A percentile compares a stretch with the other conserved stretches of the same genome.
phyloP scores from a whole-genome alignment of 1,140 invertebrate species.

The Hypsibius dujardini region DNA sequence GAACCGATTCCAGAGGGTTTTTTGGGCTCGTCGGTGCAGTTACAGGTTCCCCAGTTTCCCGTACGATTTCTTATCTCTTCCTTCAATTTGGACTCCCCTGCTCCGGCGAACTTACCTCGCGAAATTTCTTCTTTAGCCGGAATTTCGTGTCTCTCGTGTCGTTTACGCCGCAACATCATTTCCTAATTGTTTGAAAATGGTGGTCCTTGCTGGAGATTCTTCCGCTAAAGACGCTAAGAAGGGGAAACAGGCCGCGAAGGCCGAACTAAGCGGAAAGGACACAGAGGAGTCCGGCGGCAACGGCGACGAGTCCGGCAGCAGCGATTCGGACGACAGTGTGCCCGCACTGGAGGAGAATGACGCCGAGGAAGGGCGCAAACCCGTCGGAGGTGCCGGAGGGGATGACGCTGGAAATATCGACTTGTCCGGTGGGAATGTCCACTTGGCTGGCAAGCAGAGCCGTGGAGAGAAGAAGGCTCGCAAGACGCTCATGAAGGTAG shows the following conservation, averaged over 20 bases:
- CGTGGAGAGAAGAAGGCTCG: slow-evolving; percentile 96
- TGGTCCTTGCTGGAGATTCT: neutral
- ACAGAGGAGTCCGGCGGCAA: neutral
- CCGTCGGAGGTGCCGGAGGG: neutral
- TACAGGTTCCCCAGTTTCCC: too few relatives aligned
- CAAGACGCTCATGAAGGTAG: slow-evolving; percentile 88
- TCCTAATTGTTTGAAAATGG: too few relatives aligned
- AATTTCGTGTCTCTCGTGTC: too few relatives aligned
- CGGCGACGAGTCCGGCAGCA: neutral
- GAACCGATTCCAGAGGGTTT: too few relatives aligned
- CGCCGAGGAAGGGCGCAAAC: neutral
- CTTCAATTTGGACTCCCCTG: too few relatives aligned
- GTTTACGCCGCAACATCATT: too few relatives aligned
- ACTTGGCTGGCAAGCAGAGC: slow-evolving; percentile 71
- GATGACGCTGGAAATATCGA: neutral
- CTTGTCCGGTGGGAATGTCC: neutral
- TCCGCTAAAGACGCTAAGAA: neutral
- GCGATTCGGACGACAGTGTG: slow-evolving; percentile 3
- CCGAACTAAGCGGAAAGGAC: neutral
- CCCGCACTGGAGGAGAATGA: slow-evolving; percentile 8
- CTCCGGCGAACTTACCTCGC: too few relatives aligned
- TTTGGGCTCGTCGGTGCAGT: too few relatives aligned
- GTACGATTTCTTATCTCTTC: too few relatives aligned
- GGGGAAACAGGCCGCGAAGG: neutral
- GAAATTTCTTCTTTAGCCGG: too few relatives aligned